Evolutionary conservation across 1,140 invertebrate species (phyloP), one percentile per base, ranked within the genome.

Genomic region (Coenobita brevimanus): DNA sequence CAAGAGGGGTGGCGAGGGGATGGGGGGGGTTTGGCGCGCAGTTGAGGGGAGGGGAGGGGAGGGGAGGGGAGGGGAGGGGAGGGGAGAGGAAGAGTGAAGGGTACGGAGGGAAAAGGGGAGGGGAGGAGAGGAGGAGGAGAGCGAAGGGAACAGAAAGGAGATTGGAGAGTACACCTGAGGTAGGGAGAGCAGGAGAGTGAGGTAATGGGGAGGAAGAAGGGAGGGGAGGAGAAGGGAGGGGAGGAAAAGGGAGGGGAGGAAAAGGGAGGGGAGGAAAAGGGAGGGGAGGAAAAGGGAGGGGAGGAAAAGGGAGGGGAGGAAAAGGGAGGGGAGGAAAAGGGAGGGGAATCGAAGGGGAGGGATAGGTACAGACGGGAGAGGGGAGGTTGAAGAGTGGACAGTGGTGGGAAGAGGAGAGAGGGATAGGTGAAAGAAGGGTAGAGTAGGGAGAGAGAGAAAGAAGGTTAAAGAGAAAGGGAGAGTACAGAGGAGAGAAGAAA

Each of bases 51-150:
- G n/a, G n/a, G n/a, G n/a, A n/a, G n/a, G n/a, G n/a, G n/a, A n/a
- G n/a, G n/a, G n/a, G n/a, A n/a, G n/a, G n/a, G n/a, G n/a, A n/a
- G 54, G n/a, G n/a, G n/a, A n/a, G n/a, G n/a, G n/a, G n/a, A 67
- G 36, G 36, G 36, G 62, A 1, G 36, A 62, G 10, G 36, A 64
- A 64, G 3, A 64, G 3, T 24, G 3, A 64, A 33, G 24, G 41
- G 67, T 17, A 30, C 10, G 24, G 17, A 38, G 27, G 41, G 67
- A 38, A 71, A 8, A 38, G 41, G 67, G 67, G 41, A 21, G 67
- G 41, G 10, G 67, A 71, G 67, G 67, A 71, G 67, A 38, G 41
- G 27, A n/a, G n/a, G n/a, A n/a, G n/a, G n/a, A n/a, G n/a, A n/a
- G n/a, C 54, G n/a, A n/a, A n/a, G n/a, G n/a, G n/a, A n/a, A n/a